These are phyloP conservation scores for Caenorhabditis drosophilae DNA, from an alignment of 2,888 invertebrate species.

Conservation along the genomic window DNA sequence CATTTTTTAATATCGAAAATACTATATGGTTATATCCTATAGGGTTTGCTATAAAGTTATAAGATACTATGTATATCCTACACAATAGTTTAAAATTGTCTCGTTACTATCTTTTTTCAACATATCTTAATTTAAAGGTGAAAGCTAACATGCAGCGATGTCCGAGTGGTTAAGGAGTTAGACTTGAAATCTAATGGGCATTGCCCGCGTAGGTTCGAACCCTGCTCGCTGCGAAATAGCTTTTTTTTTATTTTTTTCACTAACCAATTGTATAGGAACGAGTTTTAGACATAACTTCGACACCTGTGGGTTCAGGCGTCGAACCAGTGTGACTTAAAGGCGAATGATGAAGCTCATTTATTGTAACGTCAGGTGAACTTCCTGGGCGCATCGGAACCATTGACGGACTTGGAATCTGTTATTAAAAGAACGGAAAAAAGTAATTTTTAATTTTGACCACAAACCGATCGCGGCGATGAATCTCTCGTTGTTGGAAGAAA, in stretches of 20 bases:
- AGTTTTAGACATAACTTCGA: constrained; percentile 12
- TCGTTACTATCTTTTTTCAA: no score
- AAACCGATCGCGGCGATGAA: constrained; percentile 46
- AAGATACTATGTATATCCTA: no score
- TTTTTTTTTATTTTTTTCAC: constrained; percentile 54
- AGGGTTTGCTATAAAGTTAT: no score
- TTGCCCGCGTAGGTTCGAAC: constrained; percentile 77
- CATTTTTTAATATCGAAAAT: no score
- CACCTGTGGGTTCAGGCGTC: constrained; percentile 41
- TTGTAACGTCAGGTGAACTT: constrained; percentile 39
- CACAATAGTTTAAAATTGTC: no score
- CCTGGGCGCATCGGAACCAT: constrained; percentile 40
- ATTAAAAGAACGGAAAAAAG: not conserved
- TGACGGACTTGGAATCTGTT: constrained; percentile 46
- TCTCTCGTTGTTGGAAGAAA: constrained; percentile 42
- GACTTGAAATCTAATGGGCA: constrained; percentile 78
- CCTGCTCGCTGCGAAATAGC: constrained; percentile 72
- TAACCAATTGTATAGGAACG: constrained; percentile 25
- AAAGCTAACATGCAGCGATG: constrained; percentile 71
- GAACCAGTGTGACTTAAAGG: constrained; percentile 50
- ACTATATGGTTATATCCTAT: no score
- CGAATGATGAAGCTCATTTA: constrained; percentile 35
- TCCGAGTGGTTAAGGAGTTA: constrained; percentile 77
- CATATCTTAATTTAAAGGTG: no score
- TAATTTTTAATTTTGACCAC: not conserved